phyloP scores from a whole-genome alignment of 2,888 invertebrate genomes.

The Falcaria lacertinaria region DNA sequence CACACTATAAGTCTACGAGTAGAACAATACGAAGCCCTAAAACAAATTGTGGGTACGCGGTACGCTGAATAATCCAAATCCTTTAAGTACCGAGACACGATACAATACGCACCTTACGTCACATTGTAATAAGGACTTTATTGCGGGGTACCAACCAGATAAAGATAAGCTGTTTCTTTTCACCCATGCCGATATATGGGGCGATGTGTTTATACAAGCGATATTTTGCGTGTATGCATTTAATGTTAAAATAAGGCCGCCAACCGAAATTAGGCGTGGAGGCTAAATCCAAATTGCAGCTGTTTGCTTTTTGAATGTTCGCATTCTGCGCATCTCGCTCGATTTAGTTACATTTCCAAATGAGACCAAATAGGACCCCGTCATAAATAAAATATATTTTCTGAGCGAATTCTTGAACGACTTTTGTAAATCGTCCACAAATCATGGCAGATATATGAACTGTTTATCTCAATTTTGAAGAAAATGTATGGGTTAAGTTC shows the following conservation, averaged over 20 bases:
- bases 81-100: slow-evolving; percentile 19
- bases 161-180: slow-evolving; percentile 49
- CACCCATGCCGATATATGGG: slow-evolving; percentile 60
- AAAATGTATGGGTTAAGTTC: too few relatives aligned
- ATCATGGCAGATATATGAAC: not conserved
- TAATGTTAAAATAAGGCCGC: slow-evolving; percentile 77
- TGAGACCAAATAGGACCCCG: not conserved
- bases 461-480: too few relatives aligned
- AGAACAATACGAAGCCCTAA: slow-evolving; percentile 35
- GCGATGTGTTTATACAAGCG: slow-evolving; percentile 74
- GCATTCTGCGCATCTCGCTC: slow-evolving; percentile 11
- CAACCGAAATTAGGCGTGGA: slow-evolving; percentile 75
- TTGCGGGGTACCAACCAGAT: slow-evolving; percentile 22
- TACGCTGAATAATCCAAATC: slow-evolving; percentile 43
- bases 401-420: not conserved
- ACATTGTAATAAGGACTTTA: slow-evolving; percentile 30
- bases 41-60: slow-evolving; percentile 36
- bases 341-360: not conserved
- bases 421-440: not conserved
- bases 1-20: slow-evolving; percentile 5
- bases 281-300: slow-evolving; percentile 74
- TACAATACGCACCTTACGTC: slow-evolving; percentile 19
- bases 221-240: slow-evolving; percentile 72
- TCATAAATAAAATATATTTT: not conserved
- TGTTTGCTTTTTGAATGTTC: slow-evolving; percentile 46